A percentile compares a stretch with the other conserved stretches of the same genome.
These are phyloP conservation scores for Scaptomyza parva DNA, from an alignment of 2,888 invertebrate species.

Conservation along the genomic window DNA sequence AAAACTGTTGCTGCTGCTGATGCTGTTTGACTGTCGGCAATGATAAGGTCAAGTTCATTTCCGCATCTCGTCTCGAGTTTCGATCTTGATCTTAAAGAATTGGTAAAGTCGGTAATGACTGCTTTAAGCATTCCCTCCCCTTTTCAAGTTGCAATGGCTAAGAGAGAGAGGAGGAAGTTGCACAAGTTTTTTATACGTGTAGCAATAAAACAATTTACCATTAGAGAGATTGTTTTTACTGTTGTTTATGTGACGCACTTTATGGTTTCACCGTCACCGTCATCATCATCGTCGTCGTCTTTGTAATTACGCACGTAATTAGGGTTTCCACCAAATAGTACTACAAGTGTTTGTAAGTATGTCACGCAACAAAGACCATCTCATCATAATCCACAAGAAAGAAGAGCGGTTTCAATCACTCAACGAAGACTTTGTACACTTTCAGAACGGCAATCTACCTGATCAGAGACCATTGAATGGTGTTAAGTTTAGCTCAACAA, in stretches of 20 bases:
- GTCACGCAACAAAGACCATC: constrained; percentile 54
- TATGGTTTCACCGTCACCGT: constrained; percentile 44
- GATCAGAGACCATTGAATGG: too few relatives aligned
- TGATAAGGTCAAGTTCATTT: constrained; percentile 79
- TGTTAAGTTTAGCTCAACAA: too few relatives aligned
- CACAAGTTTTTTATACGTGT: constrained; percentile 54
- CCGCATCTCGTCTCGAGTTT: constrained; percentile 49
- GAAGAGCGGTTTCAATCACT: too few relatives aligned
- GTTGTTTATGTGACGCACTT: constrained; percentile 62
- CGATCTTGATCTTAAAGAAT: constrained; percentile 45
- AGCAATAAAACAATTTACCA: constrained; percentile 62
- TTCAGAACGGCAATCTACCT: neutral
- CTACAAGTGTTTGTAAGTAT: constrained; percentile 15
- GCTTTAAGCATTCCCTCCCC: neutral
- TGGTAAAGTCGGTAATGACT: constrained; percentile 21
- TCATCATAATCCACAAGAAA: neutral
- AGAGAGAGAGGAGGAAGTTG: constrained; percentile 45
- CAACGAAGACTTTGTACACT: neutral
- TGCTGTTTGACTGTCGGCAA: constrained; percentile 27
- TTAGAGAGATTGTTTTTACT: constrained; percentile 53
- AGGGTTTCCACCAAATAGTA: constrained; percentile 59
- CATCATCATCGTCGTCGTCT: too few relatives aligned
- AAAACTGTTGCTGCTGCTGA: constrained; percentile 24
- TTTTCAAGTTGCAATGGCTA: neutral
- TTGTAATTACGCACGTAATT: constrained; percentile 68